Percentiles rank a stretch among this genome's conserved stretches.
Evolutionary conservation across 2,888 invertebrate genomes (phyloP).

Genomic region (Chymomyza caudatula): DNA sequence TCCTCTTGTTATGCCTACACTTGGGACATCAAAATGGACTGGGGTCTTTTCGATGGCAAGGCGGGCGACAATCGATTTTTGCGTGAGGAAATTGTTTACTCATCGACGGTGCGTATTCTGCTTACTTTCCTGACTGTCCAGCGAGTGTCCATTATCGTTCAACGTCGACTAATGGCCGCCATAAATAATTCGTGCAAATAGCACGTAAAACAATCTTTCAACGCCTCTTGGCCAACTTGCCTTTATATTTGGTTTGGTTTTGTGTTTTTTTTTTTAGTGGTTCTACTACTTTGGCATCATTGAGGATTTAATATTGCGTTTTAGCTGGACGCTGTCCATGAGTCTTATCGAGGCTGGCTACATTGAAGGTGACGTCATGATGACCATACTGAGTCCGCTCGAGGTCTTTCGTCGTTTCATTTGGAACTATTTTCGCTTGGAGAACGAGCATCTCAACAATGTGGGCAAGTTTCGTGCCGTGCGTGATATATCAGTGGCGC

Average conservation of each 20-base stretch:
- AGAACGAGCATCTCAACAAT: conserved; percentile 93
- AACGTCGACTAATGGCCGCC: conserved; percentile 42
- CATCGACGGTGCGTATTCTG: conserved; percentile 81
- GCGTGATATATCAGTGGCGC: conserved; percentile 89
- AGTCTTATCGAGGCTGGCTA: conserved; percentile 83
- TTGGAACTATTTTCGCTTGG: conserved; percentile 93
- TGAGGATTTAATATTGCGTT: conserved; percentile 88
- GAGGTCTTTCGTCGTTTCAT: conserved; percentile 88
- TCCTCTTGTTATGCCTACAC: conserved; percentile 89
- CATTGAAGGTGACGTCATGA: conserved; percentile 83
- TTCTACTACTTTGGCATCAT: conserved; percentile 91
- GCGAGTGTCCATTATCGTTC: not conserved
- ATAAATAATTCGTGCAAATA: conserved; percentile 58
- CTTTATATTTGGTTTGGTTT: conserved; percentile 25
- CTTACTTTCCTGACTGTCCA: not conserved
- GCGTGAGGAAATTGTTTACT: conserved; percentile 89
- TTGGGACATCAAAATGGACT: conserved; percentile 94
- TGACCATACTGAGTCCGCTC: conserved; percentile 82
- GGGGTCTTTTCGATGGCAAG: conserved; percentile 88
- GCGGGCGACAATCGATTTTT: conserved; percentile 87
- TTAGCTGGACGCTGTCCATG: conserved; percentile 87
- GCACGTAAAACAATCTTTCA: conserved; percentile 53
- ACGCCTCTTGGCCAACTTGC: conserved; percentile 15
- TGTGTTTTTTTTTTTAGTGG: conserved; percentile 79
- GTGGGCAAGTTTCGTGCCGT: conserved; percentile 94